Evolutionary conservation across 53 echinoderm and acorn worm genomes (phyloP).

Genomic region (Crossaster papposus): DNA sequence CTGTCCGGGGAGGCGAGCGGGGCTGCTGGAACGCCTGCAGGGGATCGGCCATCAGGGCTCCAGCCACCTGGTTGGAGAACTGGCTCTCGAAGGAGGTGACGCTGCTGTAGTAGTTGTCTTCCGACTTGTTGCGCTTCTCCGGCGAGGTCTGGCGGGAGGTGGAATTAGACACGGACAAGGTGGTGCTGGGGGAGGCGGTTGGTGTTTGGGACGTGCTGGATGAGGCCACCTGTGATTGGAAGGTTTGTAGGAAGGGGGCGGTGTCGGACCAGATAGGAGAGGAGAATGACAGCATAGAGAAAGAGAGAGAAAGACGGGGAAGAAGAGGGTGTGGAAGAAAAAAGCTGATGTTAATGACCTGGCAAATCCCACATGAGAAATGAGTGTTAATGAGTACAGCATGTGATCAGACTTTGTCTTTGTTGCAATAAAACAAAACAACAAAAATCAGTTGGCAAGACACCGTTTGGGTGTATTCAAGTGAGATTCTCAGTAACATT

Average conservation of each 20-base stretch:
- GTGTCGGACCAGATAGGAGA: conserved; percentile 44
- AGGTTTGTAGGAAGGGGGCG: conserved; percentile 40
- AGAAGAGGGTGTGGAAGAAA: conserved; percentile 51
- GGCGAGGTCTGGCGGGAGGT: conserved; percentile 92
- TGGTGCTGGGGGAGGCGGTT: conserved; percentile 79
- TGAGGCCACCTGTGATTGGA: conserved; percentile 41
- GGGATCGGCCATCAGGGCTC: conserved; percentile 41
- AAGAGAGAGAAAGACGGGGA: conserved; percentile 21
- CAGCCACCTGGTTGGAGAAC: conserved; percentile 55
- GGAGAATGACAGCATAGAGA: conserved; percentile 32
- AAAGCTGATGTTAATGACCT: conserved; percentile 60
- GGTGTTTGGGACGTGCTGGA: conserved; percentile 72
- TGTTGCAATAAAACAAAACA: background rate
- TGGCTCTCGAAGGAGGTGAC: conserved; percentile 90
- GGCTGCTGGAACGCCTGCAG: conserved; percentile 4
- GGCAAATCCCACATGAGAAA: conserved; percentile 33
- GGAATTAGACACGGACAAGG: conserved; percentile 80
- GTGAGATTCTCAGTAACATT: background rate
- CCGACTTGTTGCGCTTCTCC: conserved; percentile 78
- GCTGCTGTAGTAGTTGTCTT: conserved; percentile 91
- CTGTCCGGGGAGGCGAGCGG: conserved; percentile 33
- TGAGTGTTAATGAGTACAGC: conserved; percentile 43
- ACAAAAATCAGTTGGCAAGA: background rate
- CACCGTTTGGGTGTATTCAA: background rate
- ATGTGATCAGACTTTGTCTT: background rate